Evolutionary conservation across 2,797 vertebrate species (phyloP).

Genomic region (Balearica regulorum): DNA sequence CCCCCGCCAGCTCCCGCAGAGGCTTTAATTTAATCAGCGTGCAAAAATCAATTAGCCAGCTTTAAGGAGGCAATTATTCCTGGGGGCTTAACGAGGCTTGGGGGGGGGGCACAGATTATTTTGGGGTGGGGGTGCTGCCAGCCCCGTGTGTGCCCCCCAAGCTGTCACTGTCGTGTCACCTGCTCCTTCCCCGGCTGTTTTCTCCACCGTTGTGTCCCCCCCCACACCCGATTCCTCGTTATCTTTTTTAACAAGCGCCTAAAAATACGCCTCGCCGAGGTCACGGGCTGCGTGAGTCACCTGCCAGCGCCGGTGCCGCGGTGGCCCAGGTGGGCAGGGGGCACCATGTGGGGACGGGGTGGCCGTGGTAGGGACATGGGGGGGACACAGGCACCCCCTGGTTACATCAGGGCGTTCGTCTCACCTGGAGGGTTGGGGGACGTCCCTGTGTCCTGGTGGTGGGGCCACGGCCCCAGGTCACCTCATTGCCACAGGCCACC

Average conservation of each 20-base stretch:
- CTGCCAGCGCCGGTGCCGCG: background rate
- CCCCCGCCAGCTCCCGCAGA: background rate
- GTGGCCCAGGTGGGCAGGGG: background rate
- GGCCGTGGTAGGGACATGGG: rapidly evolving
- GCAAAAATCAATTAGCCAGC: conserved; percentile 39
- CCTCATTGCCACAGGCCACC: background rate
- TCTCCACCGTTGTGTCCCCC: background rate
- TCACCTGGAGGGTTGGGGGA: background rate
- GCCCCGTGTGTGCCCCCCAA: background rate
- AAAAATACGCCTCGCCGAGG: conserved; percentile 72
- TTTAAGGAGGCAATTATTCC: conserved; percentile 45
- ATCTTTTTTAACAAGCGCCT: conserved; percentile 74
- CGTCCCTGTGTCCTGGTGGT: background rate
- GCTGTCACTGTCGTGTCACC: conserved; percentile 53
- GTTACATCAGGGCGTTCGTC: rapidly evolving
- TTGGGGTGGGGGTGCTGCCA: background rate
- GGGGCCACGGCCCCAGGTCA: background rate
- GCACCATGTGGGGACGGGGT: background rate
- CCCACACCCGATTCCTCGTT: background rate
- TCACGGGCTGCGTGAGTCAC: conserved; percentile 73
- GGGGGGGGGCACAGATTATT: background rate
- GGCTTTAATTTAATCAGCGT: conserved; percentile 24
- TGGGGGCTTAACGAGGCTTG: background rate
- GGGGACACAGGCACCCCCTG: background rate
- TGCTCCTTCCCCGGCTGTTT: background rate